Evolutionary conservation across 2,797 vertebrate genomes (phyloP).

Genomic region (Trachops cirrhosus): DNA sequence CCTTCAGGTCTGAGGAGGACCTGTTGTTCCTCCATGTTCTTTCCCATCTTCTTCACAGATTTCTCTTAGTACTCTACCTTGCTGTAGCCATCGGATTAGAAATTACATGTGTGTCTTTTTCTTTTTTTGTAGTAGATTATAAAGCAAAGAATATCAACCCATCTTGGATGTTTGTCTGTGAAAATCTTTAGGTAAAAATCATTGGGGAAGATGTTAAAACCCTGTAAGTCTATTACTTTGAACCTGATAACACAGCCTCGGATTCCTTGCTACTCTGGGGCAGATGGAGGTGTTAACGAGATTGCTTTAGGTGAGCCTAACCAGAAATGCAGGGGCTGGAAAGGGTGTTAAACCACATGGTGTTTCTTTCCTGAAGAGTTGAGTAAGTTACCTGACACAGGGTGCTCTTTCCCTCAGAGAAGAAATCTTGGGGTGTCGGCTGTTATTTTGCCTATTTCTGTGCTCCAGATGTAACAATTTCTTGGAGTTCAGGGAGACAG

Average conservation of each 20-base stretch:
- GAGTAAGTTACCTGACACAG: background rate
- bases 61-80: background rate
- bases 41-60: background rate
- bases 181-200: background rate
- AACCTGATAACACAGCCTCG: background rate
- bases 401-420: background rate
- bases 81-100: background rate
- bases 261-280: background rate
- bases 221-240: background rate
- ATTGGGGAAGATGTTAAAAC: background rate
- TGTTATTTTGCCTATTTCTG: slow-evolving; percentile 13
- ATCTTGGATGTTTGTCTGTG: background rate
- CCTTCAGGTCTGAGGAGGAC: background rate
- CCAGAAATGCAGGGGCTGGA: background rate
- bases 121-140: background rate
- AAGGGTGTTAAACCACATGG: background rate
- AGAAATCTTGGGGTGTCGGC: background rate
- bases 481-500: background rate
- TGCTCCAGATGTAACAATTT: background rate
- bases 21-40: background rate
- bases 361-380: background rate
- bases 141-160: background rate
- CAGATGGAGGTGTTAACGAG: background rate
- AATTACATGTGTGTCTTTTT: background rate
- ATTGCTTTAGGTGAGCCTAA: slow-evolving; percentile 9